Conservation (phyloP, 37 sponge, comb jelly and placozoan genomes). For the Halichondria panicea region DNA sequence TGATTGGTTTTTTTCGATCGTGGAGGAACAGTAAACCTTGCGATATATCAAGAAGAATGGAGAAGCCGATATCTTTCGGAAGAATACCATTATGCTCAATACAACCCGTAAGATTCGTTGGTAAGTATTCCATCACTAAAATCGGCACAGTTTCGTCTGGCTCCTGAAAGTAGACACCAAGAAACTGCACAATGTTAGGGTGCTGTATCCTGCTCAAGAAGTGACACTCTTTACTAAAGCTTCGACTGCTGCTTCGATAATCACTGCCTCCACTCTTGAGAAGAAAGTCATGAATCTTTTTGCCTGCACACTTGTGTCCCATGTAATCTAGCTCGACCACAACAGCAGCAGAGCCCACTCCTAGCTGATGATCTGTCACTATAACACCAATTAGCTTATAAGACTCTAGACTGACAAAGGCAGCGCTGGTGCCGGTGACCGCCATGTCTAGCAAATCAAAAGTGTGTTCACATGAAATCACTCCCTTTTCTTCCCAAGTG, state of each 20-base stretch:
- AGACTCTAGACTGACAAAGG: slow-evolving; percentile 17
- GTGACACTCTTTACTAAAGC: slow-evolving; percentile 21
- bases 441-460: too few species aligned
- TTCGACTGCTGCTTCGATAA: neutral
- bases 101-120: slow-evolving; percentile 1
- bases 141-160: neutral
- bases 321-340: slow-evolving; percentile 25
- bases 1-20: slow-evolving; percentile 4
- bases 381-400: slow-evolving; percentile 16
- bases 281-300: slow-evolving; percentile 30
- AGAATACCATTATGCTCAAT: slow-evolving; percentile 5
- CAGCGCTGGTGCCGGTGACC: neutral
- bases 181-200: slow-evolving; percentile 42
- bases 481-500: too few species aligned
- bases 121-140: slow-evolving; percentile 40
- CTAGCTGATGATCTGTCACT: slow-evolving; percentile 16
- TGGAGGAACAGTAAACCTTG: slow-evolving; percentile 34
- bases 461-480: too few species aligned
- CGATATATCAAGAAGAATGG: slow-evolving; percentile 36
- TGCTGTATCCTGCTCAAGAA: slow-evolving; percentile 9
- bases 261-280: neutral
- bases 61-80: slow-evolving; percentile 7
- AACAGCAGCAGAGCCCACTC: slow-evolving; percentile 11
- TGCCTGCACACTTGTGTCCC: slow-evolving; percentile 34
- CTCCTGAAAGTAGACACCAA: slow-evolving; percentile 25